Evolutionary conservation across 2,113 vertebrate genomes (phyloP).

Genomic region (Petaurus breviceps): DNA sequence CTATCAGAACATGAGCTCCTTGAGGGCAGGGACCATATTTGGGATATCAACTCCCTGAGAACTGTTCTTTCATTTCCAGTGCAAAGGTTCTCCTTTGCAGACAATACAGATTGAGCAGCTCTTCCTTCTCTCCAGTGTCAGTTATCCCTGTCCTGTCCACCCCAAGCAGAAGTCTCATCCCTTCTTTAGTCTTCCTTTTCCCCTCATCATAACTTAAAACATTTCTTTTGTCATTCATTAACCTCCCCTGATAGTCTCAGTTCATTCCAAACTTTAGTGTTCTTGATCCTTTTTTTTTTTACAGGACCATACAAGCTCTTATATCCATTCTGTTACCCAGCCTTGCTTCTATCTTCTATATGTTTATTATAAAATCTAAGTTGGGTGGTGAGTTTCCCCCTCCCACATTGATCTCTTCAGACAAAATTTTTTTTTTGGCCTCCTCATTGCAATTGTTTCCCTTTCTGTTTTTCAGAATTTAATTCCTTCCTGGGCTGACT

Average conservation of each 20-base stretch:
- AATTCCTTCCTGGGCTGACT: background rate
- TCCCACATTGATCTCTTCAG: background rate
- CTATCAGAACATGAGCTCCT: background rate
- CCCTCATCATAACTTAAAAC: background rate
- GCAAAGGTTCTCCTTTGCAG: background rate
- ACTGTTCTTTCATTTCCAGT: background rate
- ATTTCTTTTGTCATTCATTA: background rate
- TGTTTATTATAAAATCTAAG: background rate
- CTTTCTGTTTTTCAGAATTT: background rate
- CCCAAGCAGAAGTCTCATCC: background rate
- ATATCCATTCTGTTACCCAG: background rate
- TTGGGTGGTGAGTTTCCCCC: background rate
- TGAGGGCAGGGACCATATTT: background rate
- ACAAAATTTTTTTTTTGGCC: background rate
- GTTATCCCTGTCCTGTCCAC: background rate
- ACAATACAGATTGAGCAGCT: background rate
- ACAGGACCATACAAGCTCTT: background rate
- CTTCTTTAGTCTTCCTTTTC: background rate
- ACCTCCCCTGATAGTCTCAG: background rate
- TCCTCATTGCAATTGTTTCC: background rate
- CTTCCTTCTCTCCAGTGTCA: background rate
- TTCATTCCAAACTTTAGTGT: background rate
- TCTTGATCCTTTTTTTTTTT: background rate
- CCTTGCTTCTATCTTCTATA: background rate
- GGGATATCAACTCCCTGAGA: background rate